Base-by-base conservation (phyloP, 2,888 invertebrate genomes). In the Mythimna vitellina region DNA sequence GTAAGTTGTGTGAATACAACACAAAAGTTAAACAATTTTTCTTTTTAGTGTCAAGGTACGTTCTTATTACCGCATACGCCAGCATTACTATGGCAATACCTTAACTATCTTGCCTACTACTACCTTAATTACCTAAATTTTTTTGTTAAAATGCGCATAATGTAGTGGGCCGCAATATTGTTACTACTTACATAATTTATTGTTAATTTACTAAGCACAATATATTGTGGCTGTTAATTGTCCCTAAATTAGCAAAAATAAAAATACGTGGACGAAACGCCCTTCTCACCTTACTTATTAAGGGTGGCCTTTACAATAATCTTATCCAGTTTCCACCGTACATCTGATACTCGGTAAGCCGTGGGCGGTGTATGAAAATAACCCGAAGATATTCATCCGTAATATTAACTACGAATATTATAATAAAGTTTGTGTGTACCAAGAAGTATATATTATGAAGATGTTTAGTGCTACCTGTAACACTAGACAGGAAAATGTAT, bases 331-430 rank as follows among this genome's bases (percentile, higher is more conserved):
- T 63, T 35, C 70, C 64, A 71, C 51, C 35, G 54, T 35, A 71
- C 42, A 65, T 67, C 74, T 46, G 32, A 65, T 25, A 70, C 42
- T 61, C 42, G 20, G 17, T n/a, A 35, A 29, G 29, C 61, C 42
- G 72, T 78, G 61, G 72, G 78, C 17, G 65, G 1, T 46, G 72
- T 46, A 62, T 51, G 61, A 65, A 65, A 65, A 65, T 76, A 78
- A 29, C 65, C 78, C 14, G 54, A 65, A 61, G 72, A 51, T 51
- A 65, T 71, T 65, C 42, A 56, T 62, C 22, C 51, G n/a, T 38
- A 53, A 35, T 60, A 66, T 46, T 61, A 77, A 71, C 61, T 62
- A 77, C 17, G 71, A 76, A 71, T 61, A 77, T 65, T 70, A 56
- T 65, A 62, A 46, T 78, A 62, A 72, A 65, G 22, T 72, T 62